Evolutionary conservation across 2,113 vertebrate genomes (phyloP).

Genomic region (Pteropus alecto): DNA sequence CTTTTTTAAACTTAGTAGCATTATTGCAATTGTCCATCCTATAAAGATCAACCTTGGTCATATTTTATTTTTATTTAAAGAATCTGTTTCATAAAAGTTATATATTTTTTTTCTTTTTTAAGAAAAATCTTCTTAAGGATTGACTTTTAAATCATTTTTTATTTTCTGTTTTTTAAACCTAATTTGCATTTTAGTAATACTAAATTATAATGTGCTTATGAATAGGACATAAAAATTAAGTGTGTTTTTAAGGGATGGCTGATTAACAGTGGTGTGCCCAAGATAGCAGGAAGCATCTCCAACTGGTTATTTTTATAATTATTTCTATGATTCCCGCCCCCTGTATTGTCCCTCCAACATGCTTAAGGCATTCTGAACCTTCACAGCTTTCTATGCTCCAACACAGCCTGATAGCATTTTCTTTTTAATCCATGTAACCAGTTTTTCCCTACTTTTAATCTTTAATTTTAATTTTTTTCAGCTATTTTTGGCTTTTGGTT

Average conservation of each 20-base stretch:
- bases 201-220: neutral
- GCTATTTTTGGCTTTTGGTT: neutral
- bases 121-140: neutral
- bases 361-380: neutral
- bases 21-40: neutral
- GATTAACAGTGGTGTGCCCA: neutral
- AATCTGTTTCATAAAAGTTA: neutral
- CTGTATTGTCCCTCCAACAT: neutral
- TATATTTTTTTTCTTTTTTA: neutral
- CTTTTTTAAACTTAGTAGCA: neutral
- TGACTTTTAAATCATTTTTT: neutral
- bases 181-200: constrained; percentile 40
- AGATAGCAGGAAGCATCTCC: neutral
- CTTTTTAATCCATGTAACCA: constrained; percentile 13
- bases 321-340: neutral
- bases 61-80: constrained; percentile 19
- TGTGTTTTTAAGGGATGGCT: neutral
- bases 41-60: neutral
- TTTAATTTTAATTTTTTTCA: neutral
- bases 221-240: constrained; percentile 5
- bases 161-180: neutral
- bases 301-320: constrained; percentile 30
- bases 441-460: neutral
- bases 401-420: neutral
- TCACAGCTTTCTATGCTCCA: neutral